Conservation (phyloP, 2,888 invertebrate genomes). For the Melanostoma scalare region DNA sequence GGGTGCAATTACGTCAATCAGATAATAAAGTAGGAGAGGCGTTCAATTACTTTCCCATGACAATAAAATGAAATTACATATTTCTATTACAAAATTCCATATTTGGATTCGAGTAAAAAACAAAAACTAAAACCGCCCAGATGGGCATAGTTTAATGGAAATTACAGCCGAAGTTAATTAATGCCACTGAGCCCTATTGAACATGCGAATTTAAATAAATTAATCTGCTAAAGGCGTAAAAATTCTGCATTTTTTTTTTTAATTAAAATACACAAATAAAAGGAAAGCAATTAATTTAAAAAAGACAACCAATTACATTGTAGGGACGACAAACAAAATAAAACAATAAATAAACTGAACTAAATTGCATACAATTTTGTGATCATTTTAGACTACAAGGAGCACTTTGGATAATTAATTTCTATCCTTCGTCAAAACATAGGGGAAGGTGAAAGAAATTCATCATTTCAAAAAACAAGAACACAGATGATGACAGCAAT, state of each 20-base stretch:
- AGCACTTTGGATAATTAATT: constrained; percentile 51
- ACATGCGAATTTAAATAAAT: constrained; percentile 36
- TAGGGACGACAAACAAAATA: background rate
- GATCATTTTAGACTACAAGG: background rate
- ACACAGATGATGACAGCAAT: background rate
- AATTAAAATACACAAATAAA: constrained; percentile 16
- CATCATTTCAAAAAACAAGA: background rate
- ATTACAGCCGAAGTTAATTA: constrained; percentile 49
- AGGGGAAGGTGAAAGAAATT: constrained; percentile 3
- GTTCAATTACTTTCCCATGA: constrained; percentile 30
- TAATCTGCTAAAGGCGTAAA: constrained; percentile 35
- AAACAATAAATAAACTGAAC: background rate
- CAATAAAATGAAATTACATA: background rate
- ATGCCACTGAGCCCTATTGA: constrained; percentile 10
- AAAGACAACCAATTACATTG: constrained; percentile 8
- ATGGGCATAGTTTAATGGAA: constrained; percentile 31
- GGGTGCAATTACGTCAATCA: constrained; percentile 60
- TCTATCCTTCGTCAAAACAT: constrained; percentile 3
- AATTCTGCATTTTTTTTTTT: constrained; percentile 23
- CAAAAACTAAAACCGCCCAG: constrained; percentile 11
- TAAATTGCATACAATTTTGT: background rate
- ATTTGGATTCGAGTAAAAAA: constrained; percentile 28
- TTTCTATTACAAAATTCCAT: constrained; percentile 41
- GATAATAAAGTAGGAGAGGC: background rate
- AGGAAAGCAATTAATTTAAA: too few relatives aligned